Percentiles rank a stretch among this genome's conserved stretches.
These are phyloP conservation scores for Neopelma chrysocephalum DNA, from an alignment of 2,797 vertebrate species.

Conservation along the genomic window DNA sequence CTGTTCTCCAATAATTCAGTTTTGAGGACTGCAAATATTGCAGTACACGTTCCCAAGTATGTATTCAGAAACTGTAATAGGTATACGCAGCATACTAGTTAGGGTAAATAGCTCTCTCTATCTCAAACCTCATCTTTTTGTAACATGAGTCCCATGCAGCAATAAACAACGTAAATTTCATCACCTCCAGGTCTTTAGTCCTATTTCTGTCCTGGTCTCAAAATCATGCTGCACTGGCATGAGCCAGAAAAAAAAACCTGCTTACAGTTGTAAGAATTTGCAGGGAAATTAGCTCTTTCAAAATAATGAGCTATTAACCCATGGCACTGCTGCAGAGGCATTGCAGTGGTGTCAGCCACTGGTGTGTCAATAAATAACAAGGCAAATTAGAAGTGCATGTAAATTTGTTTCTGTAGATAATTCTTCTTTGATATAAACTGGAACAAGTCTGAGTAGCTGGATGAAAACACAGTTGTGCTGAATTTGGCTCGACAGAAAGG, in stretches of 20 bases:
- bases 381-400: conserved; percentile 22
- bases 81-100: background rate
- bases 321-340: conserved; percentile 38
- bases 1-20: background rate
- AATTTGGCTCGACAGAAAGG: background rate
- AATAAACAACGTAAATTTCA: conserved; percentile 24
- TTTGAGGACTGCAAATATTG: background rate
- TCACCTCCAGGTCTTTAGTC: conserved; percentile 16
- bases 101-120: background rate
- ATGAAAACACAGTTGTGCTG: conserved; percentile 49
- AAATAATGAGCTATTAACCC: conserved; percentile 67
- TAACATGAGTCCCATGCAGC: background rate
- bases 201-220: conserved; percentile 32
- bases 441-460: conserved; percentile 46
- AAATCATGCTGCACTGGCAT: conserved; percentile 34
- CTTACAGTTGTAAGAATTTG: conserved; percentile 61
- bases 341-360: conserved; percentile 42
- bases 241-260: conserved; percentile 26
- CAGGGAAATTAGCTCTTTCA: conserved; percentile 53
- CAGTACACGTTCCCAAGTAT: background rate
- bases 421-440: conserved; percentile 39
- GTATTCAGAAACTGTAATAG: background rate
- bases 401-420: conserved; percentile 45
- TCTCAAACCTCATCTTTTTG: background rate
- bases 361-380: conserved; percentile 41